These are phyloP conservation scores for Labrus mixtus DNA, from an alignment of 2,113 vertebrate species.

Conservation along the genomic window DNA sequence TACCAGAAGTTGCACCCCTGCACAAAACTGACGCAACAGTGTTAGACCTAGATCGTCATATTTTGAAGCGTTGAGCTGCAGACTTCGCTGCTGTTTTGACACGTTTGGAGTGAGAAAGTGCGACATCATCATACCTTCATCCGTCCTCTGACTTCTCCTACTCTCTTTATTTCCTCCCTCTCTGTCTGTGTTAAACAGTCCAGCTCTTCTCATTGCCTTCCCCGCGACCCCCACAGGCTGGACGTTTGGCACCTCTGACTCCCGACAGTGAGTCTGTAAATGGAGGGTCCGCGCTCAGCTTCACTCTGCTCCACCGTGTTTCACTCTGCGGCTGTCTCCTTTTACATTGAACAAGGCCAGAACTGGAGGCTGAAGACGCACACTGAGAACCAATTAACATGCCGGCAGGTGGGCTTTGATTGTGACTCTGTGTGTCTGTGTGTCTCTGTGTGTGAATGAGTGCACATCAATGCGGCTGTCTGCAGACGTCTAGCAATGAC, in stretches of 20 bases:
- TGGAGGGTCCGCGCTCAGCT: constrained; percentile 38
- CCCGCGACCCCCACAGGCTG: constrained; percentile 42
- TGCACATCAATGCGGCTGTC: neutral
- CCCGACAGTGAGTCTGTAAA: constrained; percentile 50
- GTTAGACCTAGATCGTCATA: too few relatives aligned
- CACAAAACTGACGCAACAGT: too few relatives aligned
- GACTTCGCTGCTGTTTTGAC: too few relatives aligned
- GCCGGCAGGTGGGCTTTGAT: constrained; percentile 43
- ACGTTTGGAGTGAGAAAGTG: too few relatives aligned
- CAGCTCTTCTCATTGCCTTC: constrained; percentile 8
- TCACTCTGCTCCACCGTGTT: constrained; percentile 38
- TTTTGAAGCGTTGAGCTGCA: too few relatives aligned
- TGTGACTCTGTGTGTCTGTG: constrained; percentile 17
- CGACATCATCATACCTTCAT: neutral
- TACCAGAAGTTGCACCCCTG: too few relatives aligned
- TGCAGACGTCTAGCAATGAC: neutral
- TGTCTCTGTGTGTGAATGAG: neutral
- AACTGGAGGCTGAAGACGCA: constrained; percentile 15
- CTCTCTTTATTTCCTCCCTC: neutral
- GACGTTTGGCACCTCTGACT: constrained; percentile 69
- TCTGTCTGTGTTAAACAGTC: constrained; percentile 18
- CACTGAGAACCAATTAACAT: constrained; percentile 59
- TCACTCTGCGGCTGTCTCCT: constrained; percentile 30
- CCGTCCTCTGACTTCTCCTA: neutral
- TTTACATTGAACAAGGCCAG: constrained; percentile 32